Evolutionary conservation across 2,888 invertebrate species (phyloP).

Genomic region (Hyppa rectilinea): DNA sequence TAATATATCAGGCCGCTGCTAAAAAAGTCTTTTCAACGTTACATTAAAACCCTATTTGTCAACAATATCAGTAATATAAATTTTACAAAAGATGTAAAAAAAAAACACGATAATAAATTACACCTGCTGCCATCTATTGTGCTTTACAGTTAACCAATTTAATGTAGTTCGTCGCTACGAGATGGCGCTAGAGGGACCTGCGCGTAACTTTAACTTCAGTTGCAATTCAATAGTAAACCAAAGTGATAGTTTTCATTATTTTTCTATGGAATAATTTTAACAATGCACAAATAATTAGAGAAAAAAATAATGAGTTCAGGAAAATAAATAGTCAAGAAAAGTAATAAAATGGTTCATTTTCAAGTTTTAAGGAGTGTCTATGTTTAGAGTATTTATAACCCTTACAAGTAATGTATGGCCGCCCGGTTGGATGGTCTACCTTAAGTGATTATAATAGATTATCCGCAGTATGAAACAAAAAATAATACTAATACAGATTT

Average conservation of each 20-base stretch:
- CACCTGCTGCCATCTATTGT: constrained; percentile 54
- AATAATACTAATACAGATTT: too few species aligned
- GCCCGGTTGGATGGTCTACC: too few species aligned
- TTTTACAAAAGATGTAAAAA: neutral
- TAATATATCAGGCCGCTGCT: neutral
- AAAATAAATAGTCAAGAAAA: too few species aligned
- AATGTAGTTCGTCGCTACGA: constrained; percentile 20
- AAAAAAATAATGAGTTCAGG: neutral
- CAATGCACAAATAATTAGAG: neutral
- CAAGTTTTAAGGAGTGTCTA: too few species aligned
- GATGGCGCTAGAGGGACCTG: constrained; percentile 50
- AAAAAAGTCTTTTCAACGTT: neutral
- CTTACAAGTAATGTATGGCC: too few species aligned
- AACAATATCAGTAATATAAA: neutral
- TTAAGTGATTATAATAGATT: too few species aligned
- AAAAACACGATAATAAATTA: constrained; percentile 7
- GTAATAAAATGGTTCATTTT: too few species aligned
- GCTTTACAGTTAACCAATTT: neutral
- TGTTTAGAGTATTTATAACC: too few species aligned
- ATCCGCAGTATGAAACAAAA: neutral
- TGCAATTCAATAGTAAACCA: neutral
- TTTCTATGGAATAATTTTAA: too few species aligned
- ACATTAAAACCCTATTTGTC: neutral
- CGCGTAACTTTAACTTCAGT: constrained; percentile 32
- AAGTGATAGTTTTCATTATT: neutral